phyloP scores from a whole-genome alignment of 2,797 vertebrate species.

The Arremon brunneinucha region DNA sequence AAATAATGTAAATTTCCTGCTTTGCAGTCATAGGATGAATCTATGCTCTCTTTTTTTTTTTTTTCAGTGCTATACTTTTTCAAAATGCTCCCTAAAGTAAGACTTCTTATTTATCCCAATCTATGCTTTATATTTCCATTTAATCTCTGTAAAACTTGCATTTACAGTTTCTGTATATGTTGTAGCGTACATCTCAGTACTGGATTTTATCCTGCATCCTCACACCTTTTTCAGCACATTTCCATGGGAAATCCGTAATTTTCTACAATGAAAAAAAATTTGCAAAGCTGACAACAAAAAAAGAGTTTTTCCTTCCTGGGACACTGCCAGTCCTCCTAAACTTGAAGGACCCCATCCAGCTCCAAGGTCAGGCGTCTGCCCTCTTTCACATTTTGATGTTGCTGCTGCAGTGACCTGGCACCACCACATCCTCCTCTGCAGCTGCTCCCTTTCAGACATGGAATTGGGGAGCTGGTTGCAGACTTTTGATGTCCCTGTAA shows the following conservation, averaged over 20 bases:
- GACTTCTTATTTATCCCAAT: not conserved
- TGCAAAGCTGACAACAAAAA: not conserved
- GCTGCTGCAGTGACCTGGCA: not conserved
- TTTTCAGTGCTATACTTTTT: not conserved
- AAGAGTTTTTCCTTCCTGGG: not conserved
- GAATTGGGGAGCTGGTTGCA: rapidly evolving
- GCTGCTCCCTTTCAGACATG: not conserved
- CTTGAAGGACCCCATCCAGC: not conserved
- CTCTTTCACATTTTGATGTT: not conserved
- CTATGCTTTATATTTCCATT: not conserved
- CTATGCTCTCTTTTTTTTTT: not conserved
- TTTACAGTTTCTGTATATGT: not conserved
- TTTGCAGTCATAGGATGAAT: not conserved
- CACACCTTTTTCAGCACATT: not conserved
- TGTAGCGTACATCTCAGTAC: not conserved
- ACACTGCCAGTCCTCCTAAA: not conserved
- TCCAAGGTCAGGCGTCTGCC: not conserved
- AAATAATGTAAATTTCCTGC: not conserved
- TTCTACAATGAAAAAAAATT: not conserved
- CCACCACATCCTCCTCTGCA: not conserved
- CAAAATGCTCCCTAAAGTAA: not conserved
- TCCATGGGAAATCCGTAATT: not conserved
- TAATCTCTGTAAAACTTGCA: not conserved
- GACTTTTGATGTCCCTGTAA: not conserved
- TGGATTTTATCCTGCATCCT: not conserved